phyloP scores from a whole-genome alignment of 2,888 invertebrate species.

The Achlya flavicornis region DNA sequence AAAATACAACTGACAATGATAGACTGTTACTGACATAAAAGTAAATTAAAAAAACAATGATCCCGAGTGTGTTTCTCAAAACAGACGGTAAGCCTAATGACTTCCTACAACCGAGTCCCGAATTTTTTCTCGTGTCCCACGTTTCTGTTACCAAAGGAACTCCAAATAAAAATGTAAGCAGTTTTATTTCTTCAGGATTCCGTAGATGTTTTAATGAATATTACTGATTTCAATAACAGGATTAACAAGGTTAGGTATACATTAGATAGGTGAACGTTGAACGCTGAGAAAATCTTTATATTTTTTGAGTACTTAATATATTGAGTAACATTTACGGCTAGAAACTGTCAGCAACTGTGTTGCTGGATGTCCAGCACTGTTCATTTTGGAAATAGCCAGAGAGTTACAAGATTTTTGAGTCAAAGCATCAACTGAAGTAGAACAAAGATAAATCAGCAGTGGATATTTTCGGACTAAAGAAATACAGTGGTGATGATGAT shows the following conservation, averaged over 20 bases:
- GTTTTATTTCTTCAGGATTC: background rate
- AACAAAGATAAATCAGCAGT: no score
- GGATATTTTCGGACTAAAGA: no score
- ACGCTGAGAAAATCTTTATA: no score
- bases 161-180: background rate
- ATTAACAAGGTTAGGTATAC: constrained; percentile 19
- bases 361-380: no score
- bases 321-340: no score
- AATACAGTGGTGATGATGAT: no score
- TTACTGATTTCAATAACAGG: background rate
- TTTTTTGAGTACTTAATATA: no score
- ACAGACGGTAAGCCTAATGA: constrained; percentile 25
- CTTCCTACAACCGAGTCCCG: constrained; percentile 39
- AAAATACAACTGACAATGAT: background rate
- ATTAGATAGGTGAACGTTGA: background rate
- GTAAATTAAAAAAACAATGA: constrained; percentile 16
- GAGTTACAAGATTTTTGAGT: no score
- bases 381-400: no score
- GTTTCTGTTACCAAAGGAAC: constrained; percentile 7
- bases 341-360: no score
- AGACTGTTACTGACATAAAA: constrained; percentile 22
- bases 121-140: constrained; percentile 43
- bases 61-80: constrained; percentile 27
- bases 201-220: background rate
- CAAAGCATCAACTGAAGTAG: no score